Base-by-base conservation (phyloP, 2,888 invertebrate species). In the Aelia acuminata region DNA sequence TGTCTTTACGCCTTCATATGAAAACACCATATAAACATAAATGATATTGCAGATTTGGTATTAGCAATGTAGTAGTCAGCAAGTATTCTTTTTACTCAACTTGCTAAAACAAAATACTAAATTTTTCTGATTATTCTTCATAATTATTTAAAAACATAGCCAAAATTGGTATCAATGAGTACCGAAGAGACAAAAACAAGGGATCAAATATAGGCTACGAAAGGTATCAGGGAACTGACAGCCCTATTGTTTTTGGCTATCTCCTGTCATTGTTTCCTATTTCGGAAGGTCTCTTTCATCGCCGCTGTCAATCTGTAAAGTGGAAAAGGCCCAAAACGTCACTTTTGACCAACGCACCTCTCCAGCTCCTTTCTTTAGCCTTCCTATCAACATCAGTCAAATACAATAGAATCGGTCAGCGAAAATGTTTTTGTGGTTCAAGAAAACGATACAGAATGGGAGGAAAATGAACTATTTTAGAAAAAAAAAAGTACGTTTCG, bases 231-330 rank as follows among this genome's bases (percentile, higher is more conserved):
- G 7, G 80, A 80, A 5, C 13, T 80, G 80, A 43, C 43, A 80
- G 80, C 13, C 1, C 43, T 47, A 80, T 80, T 80, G 80, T 80
- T 43, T 80, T 70, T 10, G 63, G n/a, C 80, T 80, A 80, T 80
- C 80, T 80, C 39, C 80, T 39, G 75, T 39, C 75, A 75, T 75
- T 75, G 75, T 39, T 35, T 31, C 22, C 35, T 39, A 35, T 39
- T 39, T 39, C 43, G 80, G 80, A 47, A 80, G 80, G 43, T 35
- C 63, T 70, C 63, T 70, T 70, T 70, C 80, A 80, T 80, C 80
- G 80, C 80, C 43, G 4, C 80, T 47, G 80, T n/a, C 80, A 80
- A 80, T 80, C 80, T 43, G n/a, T 43, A 10, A 39, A 47, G 3
- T n/a, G 80, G 43, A 80, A n/a, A n/a, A 80, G 80, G 43, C 80